Percentiles rank a stretch among this genome's conserved stretches.
phyloP scores from a whole-genome alignment of 2,797 vertebrate species.

The Enteromius paludinosus region DNA sequence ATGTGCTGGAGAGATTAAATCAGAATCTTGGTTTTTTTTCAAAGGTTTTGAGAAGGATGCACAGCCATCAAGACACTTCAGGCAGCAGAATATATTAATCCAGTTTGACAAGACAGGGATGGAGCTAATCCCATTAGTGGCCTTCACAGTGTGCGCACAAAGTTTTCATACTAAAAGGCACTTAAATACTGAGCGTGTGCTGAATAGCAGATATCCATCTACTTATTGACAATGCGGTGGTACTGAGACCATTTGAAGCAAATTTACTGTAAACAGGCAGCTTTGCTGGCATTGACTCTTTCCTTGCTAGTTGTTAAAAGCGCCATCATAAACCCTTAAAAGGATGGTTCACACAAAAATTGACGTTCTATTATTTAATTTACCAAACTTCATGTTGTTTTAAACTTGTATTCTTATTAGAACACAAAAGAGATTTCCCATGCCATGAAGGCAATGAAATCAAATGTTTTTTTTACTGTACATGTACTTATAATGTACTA shows the following conservation, averaged over 20 bases:
- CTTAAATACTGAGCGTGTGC: conserved; percentile 28
- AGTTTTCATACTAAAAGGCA: conserved; percentile 37
- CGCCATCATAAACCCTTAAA: background rate
- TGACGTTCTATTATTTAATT: background rate
- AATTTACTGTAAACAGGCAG: conserved; percentile 25
- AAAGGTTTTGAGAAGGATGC: conserved; percentile 58
- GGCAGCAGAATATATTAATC: conserved; percentile 77
- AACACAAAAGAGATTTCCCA: background rate
- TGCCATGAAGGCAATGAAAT: background rate
- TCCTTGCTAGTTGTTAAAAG: background rate
- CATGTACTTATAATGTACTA: background rate
- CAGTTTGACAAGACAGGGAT: conserved; percentile 75
- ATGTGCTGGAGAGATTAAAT: conserved; percentile 70
- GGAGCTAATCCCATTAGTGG: conserved; percentile 80
- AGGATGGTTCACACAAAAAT: background rate
- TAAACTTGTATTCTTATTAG: background rate
- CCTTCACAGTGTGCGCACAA: conserved; percentile 70
- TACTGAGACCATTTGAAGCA: conserved; percentile 9
- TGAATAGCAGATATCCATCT: conserved; percentile 17
- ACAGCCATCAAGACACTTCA: conserved; percentile 67
- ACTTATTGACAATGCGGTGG: conserved; percentile 19
- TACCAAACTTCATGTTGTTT: background rate
- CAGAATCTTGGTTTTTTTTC: conserved; percentile 68
- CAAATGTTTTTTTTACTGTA: background rate
- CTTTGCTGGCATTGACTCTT: conserved; percentile 1